Evolutionary conservation across 2,888 invertebrate genomes (phyloP).

Genomic region (Acholoe squamosa): DNA sequence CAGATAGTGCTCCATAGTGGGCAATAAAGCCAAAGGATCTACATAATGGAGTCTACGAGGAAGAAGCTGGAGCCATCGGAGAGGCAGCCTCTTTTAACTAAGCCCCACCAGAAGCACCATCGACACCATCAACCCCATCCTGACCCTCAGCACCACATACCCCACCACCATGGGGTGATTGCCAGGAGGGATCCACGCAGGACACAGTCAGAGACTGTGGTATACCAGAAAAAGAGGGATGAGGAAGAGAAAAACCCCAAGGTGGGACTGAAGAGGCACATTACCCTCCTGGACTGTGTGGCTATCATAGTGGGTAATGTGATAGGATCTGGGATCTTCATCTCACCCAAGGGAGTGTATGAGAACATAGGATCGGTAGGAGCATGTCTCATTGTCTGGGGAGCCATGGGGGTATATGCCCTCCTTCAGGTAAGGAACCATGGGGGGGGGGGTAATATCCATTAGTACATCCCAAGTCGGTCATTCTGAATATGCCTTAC

Average conservation of each 20-base stretch:
- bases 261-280: slow-evolving; percentile 55
- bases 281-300: slow-evolving; percentile 52
- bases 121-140: no score
- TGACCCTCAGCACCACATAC: not conserved
- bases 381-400: slow-evolving; percentile 61
- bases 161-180: not conserved
- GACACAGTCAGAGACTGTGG: slow-evolving; percentile 42
- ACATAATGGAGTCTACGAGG: not conserved
- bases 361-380: slow-evolving; percentile 64
- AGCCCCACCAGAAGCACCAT: not conserved
- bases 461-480: no score
- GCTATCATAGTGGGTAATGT: slow-evolving; percentile 64
- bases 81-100: slow-evolving; percentile 13
- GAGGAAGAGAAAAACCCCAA: not conserved
- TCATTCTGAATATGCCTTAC: no score
- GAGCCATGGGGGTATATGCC: slow-evolving; percentile 55
- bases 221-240: not conserved
- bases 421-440: slow-evolving; percentile 48
- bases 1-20: not conserved
- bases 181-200: slow-evolving; percentile 12
- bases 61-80: slow-evolving; percentile 4
- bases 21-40: no score
- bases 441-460: no score
- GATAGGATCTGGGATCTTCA: slow-evolving; percentile 64
- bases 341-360: slow-evolving; percentile 62